Conservation (phyloP, 2,888 invertebrate species). For the Tetragonisca angustula region DNA sequence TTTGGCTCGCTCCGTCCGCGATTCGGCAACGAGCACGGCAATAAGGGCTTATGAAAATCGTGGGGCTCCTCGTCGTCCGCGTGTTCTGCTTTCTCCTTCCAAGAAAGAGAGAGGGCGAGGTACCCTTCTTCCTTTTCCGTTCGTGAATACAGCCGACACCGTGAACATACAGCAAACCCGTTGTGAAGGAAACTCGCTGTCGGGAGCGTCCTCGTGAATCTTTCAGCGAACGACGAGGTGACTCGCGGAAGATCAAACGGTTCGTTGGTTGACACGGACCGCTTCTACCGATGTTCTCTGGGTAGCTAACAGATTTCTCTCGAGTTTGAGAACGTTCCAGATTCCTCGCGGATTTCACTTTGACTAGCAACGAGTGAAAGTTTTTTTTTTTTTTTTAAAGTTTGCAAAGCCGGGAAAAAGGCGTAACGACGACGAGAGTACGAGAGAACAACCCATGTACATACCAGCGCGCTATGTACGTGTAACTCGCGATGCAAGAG, state of each 20-base stretch:
- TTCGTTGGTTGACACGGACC: not conserved
- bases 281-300: not conserved
- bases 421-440: not conserved
- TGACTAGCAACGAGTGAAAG: not conserved
- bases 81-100: not conserved
- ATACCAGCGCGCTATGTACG: no score
- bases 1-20: not conserved
- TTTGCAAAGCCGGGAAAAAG: not conserved
- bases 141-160: conserved; percentile 28
- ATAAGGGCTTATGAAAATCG: conserved; percentile 54
- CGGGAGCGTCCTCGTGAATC: conserved; percentile 36
- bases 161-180: conserved; percentile 45
- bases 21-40: conserved; percentile 41
- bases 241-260: conserved; percentile 43
- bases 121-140: not conserved
- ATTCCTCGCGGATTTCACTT: not conserved
- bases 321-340: not conserved
- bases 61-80: not conserved
- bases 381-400: not conserved
- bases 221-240: conserved; percentile 31
- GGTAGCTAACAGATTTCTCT: not conserved
- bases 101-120: not conserved
- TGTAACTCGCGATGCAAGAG: conserved; percentile 21
- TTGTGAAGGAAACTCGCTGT: conserved; percentile 14
- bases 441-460: not conserved